A percentile compares a stretch with the other conserved stretches of the same genome.
These are phyloP conservation scores for Dryococelus australis DNA, from an alignment of 2,888 invertebrate genomes.

Conservation along the genomic window DNA sequence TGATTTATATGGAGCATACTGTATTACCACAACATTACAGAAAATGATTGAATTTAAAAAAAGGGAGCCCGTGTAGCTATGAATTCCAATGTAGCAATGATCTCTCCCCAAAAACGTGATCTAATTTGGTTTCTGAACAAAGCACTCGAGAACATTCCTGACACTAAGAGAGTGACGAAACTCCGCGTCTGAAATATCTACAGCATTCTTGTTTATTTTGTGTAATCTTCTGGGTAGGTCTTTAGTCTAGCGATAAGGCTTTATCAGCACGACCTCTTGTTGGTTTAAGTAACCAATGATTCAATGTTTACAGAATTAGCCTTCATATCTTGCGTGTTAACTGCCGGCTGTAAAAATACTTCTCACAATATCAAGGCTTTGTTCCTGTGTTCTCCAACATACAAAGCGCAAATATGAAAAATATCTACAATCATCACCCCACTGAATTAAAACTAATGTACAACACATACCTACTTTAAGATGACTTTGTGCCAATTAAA, in stretches of 20 bases:
- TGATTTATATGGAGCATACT: too few relatives aligned
- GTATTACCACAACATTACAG: too few relatives aligned
- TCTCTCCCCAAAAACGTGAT: too few relatives aligned
- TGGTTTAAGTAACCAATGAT: not conserved
- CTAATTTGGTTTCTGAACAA: too few relatives aligned
- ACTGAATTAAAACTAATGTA: too few relatives aligned
- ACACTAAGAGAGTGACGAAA: not conserved
- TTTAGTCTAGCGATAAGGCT: not conserved
- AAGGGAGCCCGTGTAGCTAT: too few relatives aligned
- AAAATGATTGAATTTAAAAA: too few relatives aligned
- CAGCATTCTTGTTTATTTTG: not conserved
- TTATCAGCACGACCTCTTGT: conserved; percentile 12
- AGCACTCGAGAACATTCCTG: not conserved
- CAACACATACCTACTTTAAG: too few relatives aligned
- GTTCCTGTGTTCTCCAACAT: not conserved
- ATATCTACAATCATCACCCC: too few relatives aligned
- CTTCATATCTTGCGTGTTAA: not conserved
- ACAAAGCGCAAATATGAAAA: too few relatives aligned
- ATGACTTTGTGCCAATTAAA: too few relatives aligned
- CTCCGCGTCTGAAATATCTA: not conserved
- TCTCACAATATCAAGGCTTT: not conserved
- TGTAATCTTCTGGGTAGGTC: conserved; percentile 8
- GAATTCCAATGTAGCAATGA: too few relatives aligned
- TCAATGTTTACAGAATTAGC: conserved; percentile 11
- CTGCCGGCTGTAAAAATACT: not conserved